phyloP scores from a whole-genome alignment of 2,797 vertebrate genomes.

The Zenarchopterus dispar region DNA sequence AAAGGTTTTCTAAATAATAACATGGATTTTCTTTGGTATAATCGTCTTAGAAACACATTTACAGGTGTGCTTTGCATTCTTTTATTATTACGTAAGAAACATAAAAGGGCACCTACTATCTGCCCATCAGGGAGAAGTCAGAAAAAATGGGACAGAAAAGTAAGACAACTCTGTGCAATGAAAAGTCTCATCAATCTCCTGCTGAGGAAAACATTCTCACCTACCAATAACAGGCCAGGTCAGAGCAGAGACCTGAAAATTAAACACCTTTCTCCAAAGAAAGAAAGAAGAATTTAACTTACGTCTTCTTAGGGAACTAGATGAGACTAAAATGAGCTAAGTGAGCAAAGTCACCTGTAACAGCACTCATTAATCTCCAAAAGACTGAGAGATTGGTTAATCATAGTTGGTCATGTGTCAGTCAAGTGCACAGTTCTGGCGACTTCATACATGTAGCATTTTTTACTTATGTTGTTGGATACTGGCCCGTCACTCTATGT shows the following conservation, averaged over 20 bases:
- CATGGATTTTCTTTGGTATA: too few relatives aligned
- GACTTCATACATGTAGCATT: too few relatives aligned
- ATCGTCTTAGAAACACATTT: too few relatives aligned
- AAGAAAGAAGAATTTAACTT: slow-evolving; percentile 33
- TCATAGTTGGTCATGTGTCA: too few relatives aligned
- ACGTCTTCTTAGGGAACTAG: slow-evolving; percentile 59
- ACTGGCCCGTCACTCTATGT: too few relatives aligned
- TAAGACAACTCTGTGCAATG: not conserved
- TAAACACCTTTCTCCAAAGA: slow-evolving; percentile 50
- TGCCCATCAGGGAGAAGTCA: not conserved
- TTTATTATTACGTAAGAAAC: not conserved
- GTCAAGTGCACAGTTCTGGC: too few relatives aligned
- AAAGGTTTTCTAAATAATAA: not conserved
- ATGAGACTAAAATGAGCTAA: slow-evolving; percentile 56
- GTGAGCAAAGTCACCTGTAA: slow-evolving; percentile 44
- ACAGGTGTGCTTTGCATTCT: too few relatives aligned
- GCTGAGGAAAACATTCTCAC: not conserved
- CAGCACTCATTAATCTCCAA: slow-evolving; percentile 29
- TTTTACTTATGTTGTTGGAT: too few relatives aligned
- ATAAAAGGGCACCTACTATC: not conserved
- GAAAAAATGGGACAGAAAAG: not conserved
- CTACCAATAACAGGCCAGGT: not conserved
- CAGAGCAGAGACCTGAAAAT: slow-evolving; percentile 39
- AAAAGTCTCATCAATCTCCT: slow-evolving; percentile 15
- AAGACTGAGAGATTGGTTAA: slow-evolving; percentile 14